Conservation (phyloP, 1,140 invertebrate genomes). For the Drosophila nasuta region DNA sequence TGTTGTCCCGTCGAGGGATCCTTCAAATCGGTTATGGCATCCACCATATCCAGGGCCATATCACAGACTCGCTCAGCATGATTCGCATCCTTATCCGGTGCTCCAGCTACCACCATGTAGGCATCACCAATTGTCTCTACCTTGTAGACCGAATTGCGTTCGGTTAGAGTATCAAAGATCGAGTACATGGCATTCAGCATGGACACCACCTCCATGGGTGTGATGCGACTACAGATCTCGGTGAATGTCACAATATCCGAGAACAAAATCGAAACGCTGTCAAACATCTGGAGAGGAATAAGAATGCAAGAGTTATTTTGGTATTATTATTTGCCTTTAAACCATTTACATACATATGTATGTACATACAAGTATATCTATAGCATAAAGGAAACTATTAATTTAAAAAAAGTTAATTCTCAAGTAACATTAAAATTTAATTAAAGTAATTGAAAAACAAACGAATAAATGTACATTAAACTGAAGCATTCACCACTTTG, state of each 20-base stretch:
- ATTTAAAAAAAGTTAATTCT: no score
- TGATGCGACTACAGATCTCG: constrained; percentile 97
- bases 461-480: no score
- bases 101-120: constrained; percentile 98
- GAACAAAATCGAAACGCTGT: constrained; percentile 97
- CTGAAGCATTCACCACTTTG: no score
- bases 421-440: no score
- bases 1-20: constrained; percentile 96
- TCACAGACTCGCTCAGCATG: constrained; percentile 97
- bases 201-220: constrained; percentile 98
- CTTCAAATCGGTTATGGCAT: constrained; percentile 94
- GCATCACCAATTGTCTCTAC: constrained; percentile 99
- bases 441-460: no score
- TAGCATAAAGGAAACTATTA: no score
- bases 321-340: no score
- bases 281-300: constrained; percentile 90
- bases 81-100: constrained; percentile 94
- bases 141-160: constrained; percentile 97
- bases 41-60: constrained; percentile 98
- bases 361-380: no score
- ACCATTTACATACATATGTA: no score
- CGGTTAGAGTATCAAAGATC: constrained; percentile 95
- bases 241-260: constrained; percentile 99
- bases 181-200: constrained; percentile 98
- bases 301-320: no score